Base-by-base conservation (phyloP, 2,888 invertebrate genomes). In the Amorpha juglandis region DNA sequence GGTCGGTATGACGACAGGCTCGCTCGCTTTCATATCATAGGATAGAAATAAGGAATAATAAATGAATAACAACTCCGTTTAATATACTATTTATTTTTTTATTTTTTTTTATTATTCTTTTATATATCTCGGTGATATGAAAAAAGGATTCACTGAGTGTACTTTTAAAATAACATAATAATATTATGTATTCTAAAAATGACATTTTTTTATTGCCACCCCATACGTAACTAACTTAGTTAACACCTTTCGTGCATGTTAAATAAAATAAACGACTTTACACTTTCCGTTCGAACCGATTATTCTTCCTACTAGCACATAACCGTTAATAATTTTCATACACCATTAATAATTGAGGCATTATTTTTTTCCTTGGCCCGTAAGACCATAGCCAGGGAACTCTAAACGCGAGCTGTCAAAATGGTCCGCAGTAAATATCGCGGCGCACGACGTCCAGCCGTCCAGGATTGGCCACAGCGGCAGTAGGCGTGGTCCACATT, bases 381-480 rank as follows among this genome's bases (percentile, higher is more conserved):
- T 63, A 71, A 68, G 69, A 68, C 58, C 50, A 2, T 21, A 50
- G 48, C 50, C 63, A 69, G 63, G 77, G 78, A 79, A 77, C 73
- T 82, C 85, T 81, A 88, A 90, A 89, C 86, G 86, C 82, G 86
- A 90, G 87, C 89, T 92, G 92, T 92, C 92, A 92, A 90, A 91
- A 92, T 88, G 91, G 89, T 87, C 82, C 80, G 88, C 89, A 80
- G 88, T 90, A 91, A 90, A 90, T 91, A 90, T 88, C 84, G 81
- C 85, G 84, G 87, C 83, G 86, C 79, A 78, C 68, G 73, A 68
- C 74, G 78, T 77, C 75, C 76, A 73, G 73, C 70, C 63, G 67
- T 75, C 71, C 67, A 75, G 77, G 70, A 92, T 92, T 92, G 92
- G 92, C 70, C 78, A 75, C 69, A 70, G 62, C 65, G 72, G 64